phyloP scores from a whole-genome alignment of 2,797 vertebrate genomes.

The Cuniculus paca region DNA sequence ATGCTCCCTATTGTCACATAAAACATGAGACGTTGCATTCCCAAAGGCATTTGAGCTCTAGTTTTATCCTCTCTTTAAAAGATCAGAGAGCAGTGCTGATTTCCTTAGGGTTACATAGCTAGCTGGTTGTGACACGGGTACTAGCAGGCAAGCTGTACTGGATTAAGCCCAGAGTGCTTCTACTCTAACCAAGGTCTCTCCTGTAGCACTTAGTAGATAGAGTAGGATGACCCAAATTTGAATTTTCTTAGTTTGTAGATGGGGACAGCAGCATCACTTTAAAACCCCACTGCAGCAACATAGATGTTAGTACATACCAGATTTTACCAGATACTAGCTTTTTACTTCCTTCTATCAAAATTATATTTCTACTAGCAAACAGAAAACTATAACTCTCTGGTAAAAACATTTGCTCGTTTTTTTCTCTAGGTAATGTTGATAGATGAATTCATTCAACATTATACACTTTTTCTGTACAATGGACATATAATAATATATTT shows the following conservation, averaged over 20 bases:
- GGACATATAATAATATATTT: not conserved
- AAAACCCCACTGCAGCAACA: too few species aligned
- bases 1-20: not conserved
- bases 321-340: not conserved
- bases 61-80: not conserved
- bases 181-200: not conserved
- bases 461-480: not conserved
- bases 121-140: not conserved
- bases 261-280: too few species aligned
- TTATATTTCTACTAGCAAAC: not conserved
- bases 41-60: not conserved
- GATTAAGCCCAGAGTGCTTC: not conserved
- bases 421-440: not conserved
- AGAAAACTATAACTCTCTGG: not conserved
- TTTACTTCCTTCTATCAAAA: not conserved
- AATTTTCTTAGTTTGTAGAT: not conserved
- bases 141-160: not conserved
- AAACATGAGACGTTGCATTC: not conserved
- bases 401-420: not conserved
- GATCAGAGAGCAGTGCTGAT: not conserved
- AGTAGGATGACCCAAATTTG: not conserved
- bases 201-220: not conserved
- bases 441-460: not conserved
- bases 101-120: not conserved
- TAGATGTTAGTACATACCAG: not conserved